A percentile compares a stretch with the other conserved stretches of the same genome.
These are phyloP conservation scores for Oryzias celebensis DNA, from an alignment of 2,113 vertebrate genomes.

Conservation along the genomic window DNA sequence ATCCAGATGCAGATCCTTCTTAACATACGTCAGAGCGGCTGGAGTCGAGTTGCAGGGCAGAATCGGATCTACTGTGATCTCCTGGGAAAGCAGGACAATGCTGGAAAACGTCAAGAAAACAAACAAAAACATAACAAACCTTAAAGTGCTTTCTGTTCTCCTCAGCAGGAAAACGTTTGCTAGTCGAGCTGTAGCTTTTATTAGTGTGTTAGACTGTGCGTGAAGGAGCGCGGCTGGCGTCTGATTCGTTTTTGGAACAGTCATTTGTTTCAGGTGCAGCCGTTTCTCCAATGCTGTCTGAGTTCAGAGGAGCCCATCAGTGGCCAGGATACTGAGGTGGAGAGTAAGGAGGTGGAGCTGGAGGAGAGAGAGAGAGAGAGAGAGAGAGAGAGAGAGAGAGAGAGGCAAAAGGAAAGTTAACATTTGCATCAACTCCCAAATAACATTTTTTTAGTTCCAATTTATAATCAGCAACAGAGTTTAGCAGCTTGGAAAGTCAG, in stretches of 20 bases:
- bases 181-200: slow-evolving; percentile 31
- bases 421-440: too few species aligned
- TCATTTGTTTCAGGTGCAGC: slow-evolving; percentile 37
- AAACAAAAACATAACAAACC: not conserved
- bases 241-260: slow-evolving; percentile 27
- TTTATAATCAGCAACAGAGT: too few species aligned
- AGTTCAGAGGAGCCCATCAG: slow-evolving; percentile 51
- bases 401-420: not conserved
- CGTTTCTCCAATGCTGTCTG: slow-evolving; percentile 11
- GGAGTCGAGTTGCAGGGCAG: slow-evolving; percentile 15
- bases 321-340: slow-evolving; percentile 79
- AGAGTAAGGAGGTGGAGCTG: slow-evolving; percentile 80
- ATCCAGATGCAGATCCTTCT: slow-evolving; percentile 7
- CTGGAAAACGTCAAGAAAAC: slow-evolving; percentile 18
- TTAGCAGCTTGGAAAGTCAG: too few species aligned
- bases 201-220: slow-evolving; percentile 8
- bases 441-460: too few species aligned
- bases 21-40: slow-evolving; percentile 2
- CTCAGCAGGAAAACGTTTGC: slow-evolving; percentile 32
- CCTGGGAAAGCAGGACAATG: slow-evolving; percentile 27
- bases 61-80: slow-evolving; percentile 21
- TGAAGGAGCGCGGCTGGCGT: slow-evolving; percentile 30
- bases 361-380: not conserved
- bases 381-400: not conserved
- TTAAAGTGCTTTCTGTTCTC: slow-evolving; percentile 55